A percentile compares a stretch with the other conserved stretches of the same genome.
These are phyloP conservation scores for Brachionus paranguensis DNA, from an alignment of 1,140 invertebrate genomes.

Conservation along the genomic window DNA sequence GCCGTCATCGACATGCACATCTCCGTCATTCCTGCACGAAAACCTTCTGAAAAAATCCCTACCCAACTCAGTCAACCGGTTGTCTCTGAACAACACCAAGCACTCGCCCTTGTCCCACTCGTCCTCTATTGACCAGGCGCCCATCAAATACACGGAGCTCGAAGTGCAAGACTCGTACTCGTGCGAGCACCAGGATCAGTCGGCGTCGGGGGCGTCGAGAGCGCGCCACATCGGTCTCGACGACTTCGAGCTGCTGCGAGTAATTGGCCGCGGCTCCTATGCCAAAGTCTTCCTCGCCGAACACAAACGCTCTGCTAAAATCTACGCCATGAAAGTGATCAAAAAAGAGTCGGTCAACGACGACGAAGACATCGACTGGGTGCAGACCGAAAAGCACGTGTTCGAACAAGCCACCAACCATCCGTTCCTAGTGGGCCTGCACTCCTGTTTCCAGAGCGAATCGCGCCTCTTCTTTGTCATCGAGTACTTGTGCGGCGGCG, in stretches of 20 bases:
- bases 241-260: conserved; percentile 89
- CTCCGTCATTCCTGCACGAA: background rate
- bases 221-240: conserved; percentile 4
- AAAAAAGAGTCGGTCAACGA: conserved; percentile 90
- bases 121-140: background rate
- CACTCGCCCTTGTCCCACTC: background rate
- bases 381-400: conserved; percentile 99
- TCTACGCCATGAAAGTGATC: conserved; percentile 99
- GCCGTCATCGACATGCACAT: background rate
- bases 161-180: background rate
- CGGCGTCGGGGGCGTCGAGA: background rate
- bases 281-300: conserved; percentile 99
- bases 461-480: conserved; percentile 93
- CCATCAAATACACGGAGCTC: background rate
- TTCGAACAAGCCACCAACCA: conserved; percentile 99
- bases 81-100: background rate
- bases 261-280: conserved; percentile 96
- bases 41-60: background rate
- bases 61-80: background rate
- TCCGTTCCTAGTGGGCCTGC: conserved; percentile 94
- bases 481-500: conserved; percentile 96
- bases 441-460: conserved; percentile 89
- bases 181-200: background rate
- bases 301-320: conserved; percentile 61
- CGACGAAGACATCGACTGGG: conserved; percentile 99